Percentiles rank a stretch among this genome's conserved stretches.
Evolutionary conservation across 1,140 invertebrate species (phyloP).

Genomic region (Polypedilum vanderplanki): DNA sequence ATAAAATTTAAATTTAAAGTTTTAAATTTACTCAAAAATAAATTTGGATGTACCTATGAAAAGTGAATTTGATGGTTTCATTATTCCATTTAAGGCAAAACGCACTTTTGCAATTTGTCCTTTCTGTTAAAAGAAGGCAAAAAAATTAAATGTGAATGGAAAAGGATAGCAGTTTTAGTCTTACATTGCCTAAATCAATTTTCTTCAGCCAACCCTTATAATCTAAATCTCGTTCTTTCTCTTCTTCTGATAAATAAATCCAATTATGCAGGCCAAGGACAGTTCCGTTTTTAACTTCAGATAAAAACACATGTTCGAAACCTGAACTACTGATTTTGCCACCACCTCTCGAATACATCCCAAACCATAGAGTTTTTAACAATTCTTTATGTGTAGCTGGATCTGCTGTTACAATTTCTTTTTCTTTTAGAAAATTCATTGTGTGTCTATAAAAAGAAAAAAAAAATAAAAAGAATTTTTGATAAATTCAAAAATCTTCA

Average conservation of each 20-base stretch:
- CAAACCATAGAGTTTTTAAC: conserved; percentile 72
- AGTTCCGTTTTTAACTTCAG: conserved; percentile 70
- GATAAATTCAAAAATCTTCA: too few relatives aligned
- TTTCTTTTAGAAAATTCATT: conserved; percentile 32
- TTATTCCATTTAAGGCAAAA: conserved; percentile 62
- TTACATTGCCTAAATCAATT: conserved; percentile 61
- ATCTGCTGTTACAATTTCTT: conserved; percentile 51
- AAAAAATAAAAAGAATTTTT: too few relatives aligned
- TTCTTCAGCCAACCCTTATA: conserved; percentile 76
- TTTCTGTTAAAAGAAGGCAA: conserved; percentile 55
- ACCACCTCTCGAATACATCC: conserved; percentile 67
- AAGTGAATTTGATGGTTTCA: conserved; percentile 71
- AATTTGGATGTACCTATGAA: conserved; percentile 89
- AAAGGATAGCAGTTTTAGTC: conserved; percentile 35
- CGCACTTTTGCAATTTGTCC: conserved; percentile 69
- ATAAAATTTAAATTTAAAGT: conserved; percentile 74
- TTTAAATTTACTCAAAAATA: too few relatives aligned
- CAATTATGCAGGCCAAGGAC: conserved; percentile 81
- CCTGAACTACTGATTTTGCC: conserved; percentile 71
- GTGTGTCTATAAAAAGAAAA: conserved; percentile 28
- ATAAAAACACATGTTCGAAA: conserved; percentile 82
- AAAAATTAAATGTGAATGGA: background rate
- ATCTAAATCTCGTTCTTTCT: conserved; percentile 55
- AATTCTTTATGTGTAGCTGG: conserved; percentile 62
- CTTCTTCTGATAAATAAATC: conserved; percentile 75